Evolutionary conservation across 2,113 vertebrate species (phyloP), one percentile per base, ranked within the genome.

Genomic region (Piaya cayana): DNA sequence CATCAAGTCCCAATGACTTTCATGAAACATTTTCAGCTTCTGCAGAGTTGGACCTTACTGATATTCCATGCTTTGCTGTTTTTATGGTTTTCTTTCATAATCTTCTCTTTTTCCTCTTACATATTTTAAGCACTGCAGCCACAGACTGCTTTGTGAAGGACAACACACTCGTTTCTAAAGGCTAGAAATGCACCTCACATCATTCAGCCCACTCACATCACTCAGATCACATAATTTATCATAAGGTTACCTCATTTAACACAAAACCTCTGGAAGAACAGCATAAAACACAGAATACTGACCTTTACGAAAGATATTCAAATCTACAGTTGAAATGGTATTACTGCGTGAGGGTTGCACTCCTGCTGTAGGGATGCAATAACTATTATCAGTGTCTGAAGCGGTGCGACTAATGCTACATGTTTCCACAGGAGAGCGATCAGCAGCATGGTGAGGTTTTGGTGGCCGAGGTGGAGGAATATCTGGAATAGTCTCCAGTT

Each of bases 391-490:
- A 0, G 98, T 98, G 96, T 99, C 99, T 3, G 99, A 99, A 22
- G 98, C 97, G 1, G 98, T 97, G 82, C 99, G 98, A 8, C 98
- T 95, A 71, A 98, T 88, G 64, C 96, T 95, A 69, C 99, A 98
- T 11, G 95, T 98, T 94, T 99, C 99, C 86, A 98, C 99, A 13
- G 99, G 99, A 42, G 99, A 99, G 4, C 99, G 98, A 88, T 99
- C 99, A 2, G 98, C 98, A 15, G 98, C 83, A 4, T 98, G 97
- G 45, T 98, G 98, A 88, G 99, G 99, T 90, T 99, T 99, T 5
- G 99, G 99, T 4, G 99, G 99, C 92, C 99, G 98, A 29, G 99
- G 99, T 8, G 99, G 99, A 76, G 99, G 99, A 37, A 99, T 97
- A 80, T 99, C 99, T 65, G 98, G 97, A 96, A 98, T 97, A 70